Base-by-base conservation (phyloP, 2,797 vertebrate genomes). In the Margarornis squamiger region DNA sequence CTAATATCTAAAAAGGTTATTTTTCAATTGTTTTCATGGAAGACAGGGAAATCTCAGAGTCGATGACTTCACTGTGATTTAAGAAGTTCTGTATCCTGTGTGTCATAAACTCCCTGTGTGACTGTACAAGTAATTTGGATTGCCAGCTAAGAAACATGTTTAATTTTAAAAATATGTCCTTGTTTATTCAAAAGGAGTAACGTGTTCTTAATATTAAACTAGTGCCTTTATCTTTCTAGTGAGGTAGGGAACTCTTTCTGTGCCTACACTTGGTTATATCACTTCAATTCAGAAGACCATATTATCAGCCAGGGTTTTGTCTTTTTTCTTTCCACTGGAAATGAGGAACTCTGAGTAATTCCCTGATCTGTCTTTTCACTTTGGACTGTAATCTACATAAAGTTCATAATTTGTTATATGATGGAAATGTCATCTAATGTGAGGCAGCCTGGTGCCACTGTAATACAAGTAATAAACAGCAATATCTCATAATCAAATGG, bases 401-500 rank as follows among this genome's bases (percentile, higher is more conserved):
- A 72, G 22, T 71, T 86, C 45, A 39, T 70, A 66, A 81, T 65
- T 68, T 71, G 30, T 87, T 91, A 30, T 83, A 36, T 48, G 85
- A 91, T 62, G 54, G 61, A 83, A 93, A 80, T 73, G 57, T 55
- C 85, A 91, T 86, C 75, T 84, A 86, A 84, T 24, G 54, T 68
- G 85, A 95, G 54, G 91, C 87, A 93, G 89, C 73, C 93, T 92
- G 87, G 75, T 96, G 87, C 88, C 91, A 93, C 84, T 90, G 51
- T 48, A 86, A 68, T 72, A 71, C 63, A 74, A 94, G 79, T 54
- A 77, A 92, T 87, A 94, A 94, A 74, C 65, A 93, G 39, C 84
- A 88, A 65, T 74, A 89, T 32, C 52, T 80, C 86, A 70, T 49
- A 83, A 80, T 43, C 39, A 54, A 90, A 86, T 66, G 45, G 4